Base-by-base conservation (phyloP, 2,797 vertebrate species). In the Smutsia temminckii region DNA sequence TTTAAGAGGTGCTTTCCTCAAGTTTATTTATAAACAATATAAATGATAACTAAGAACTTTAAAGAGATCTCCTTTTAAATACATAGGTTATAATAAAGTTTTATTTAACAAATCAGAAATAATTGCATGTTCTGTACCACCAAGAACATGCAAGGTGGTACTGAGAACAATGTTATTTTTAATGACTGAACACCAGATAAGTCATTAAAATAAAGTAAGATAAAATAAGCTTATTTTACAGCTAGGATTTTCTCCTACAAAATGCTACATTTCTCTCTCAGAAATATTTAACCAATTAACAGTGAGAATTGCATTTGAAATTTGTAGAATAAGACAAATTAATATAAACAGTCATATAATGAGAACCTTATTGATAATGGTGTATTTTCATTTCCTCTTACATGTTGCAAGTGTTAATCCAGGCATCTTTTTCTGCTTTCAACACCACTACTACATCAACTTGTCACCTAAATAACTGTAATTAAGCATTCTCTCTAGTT, bases 381-480 rank as follows among this genome's bases (percentile, higher is more conserved):
- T 98, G 94, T 18, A 72, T 98, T 98, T 98, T 98, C 96, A 98
- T 97, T 98, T 94, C 75, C 75, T 97, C 87, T 97, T 95, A 96
- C 68, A 89, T 79, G 83, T 93, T 95, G 88, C 51, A 92, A 97
- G 97, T 96, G 78, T 68, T 98, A 98, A 98, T 98, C 97, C 97
- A 96, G 94, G 91, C 92, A 98, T 97, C 94, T 92, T 97, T 95
- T 97, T 98, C 96, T 97, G 97, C 96, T 98, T 98, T 98, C 97
- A 96, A 74, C 95, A 79, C 94, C 95, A 94, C 97, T 95, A 97
- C 97, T 97, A 94, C 96, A 98, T 98, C 98, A 98, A 98, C 97
- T 97, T 98, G 98, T 98, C 98, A 98, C 96, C 98, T 98, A 98
- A 98, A 98, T 98, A 98, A 97, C 98, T 97, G 93, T 98, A 98